A percentile compares a stretch with the other conserved stretches of the same genome.
These are phyloP conservation scores for Pteropus rufus DNA, from an alignment of 2,797 vertebrate genomes.

Conservation along the genomic window DNA sequence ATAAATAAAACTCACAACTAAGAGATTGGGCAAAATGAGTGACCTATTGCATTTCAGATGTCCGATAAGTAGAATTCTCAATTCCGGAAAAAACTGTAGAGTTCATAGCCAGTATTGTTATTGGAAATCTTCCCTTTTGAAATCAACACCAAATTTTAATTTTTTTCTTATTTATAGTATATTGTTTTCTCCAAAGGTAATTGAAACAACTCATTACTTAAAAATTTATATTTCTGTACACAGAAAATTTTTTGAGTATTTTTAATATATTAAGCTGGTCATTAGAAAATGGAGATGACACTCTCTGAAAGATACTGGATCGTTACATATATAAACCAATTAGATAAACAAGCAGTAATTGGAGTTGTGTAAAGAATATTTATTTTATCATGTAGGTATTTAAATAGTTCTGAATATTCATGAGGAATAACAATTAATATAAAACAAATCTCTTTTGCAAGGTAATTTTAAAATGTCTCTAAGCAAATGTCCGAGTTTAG, in stretches of 20 bases:
- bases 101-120: background rate
- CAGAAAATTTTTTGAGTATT: background rate
- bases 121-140: background rate
- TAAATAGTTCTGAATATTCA: background rate
- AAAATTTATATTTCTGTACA: background rate
- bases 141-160: background rate
- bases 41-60: background rate
- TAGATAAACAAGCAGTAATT: background rate
- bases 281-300: background rate
- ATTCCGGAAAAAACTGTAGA: background rate
- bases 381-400: conserved; percentile 26
- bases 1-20: background rate
- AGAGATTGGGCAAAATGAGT: background rate
- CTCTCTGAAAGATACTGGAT: background rate
- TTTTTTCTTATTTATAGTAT: background rate
- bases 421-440: background rate
- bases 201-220: background rate
- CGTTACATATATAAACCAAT: background rate
- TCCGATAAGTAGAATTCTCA: background rate
- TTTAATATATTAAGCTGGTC: background rate
- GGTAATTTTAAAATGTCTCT: background rate
- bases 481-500: background rate
- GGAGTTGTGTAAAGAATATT: background rate
- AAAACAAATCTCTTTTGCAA: conserved; percentile 5
- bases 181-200: background rate